Evolutionary conservation across 1,140 invertebrate genomes (phyloP), one percentile per base, ranked within the genome.

Genomic region (Drosophila tristis): DNA sequence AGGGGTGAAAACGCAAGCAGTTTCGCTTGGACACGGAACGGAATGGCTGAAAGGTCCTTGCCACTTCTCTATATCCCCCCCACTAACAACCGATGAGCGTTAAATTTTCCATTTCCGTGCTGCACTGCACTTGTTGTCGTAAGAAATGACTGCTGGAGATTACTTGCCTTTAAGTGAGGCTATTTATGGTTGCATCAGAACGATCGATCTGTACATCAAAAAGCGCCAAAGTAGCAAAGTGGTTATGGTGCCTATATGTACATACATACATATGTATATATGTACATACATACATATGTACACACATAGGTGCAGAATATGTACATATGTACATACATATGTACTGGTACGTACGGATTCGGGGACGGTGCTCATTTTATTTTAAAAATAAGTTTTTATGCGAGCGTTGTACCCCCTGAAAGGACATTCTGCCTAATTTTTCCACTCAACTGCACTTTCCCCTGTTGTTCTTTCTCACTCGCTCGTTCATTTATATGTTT

Each of bases 381-480:
- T 61, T 51, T 23, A 48, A 63, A 72, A 78, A 79, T 84, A 61
- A 61, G 55, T 67, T 77, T 61, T 53, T 66, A 47, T 58, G 44
- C 44, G 57, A 58, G 51, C 53, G 60, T 73, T 79, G 49, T 42
- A 72, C 70, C 63, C 70, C 63, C 60, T 23, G 60, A 84, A 84
- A 75, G 64, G 74, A 84, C 74, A 79, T 78, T 84, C 62, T 84
- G 80, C 70, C 89, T 90, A 84, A 84, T 89, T 91, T 90, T 90
- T 91, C 84, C 89, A 84, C 70, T 85, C 59, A 85, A 87, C 59
- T 91, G 82, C 80, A 90, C 79, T 74, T 64, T 84, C 58, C 55
- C 68, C 74, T 70, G 63, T 75, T 63, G 67, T 89, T 86, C 66
- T 44, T 70, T 35, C 45, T 15, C 43, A 29, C 62, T 75, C 66